Conservation (phyloP, 2,797 vertebrate species). For the Geotrypetes seraphini region DNA sequence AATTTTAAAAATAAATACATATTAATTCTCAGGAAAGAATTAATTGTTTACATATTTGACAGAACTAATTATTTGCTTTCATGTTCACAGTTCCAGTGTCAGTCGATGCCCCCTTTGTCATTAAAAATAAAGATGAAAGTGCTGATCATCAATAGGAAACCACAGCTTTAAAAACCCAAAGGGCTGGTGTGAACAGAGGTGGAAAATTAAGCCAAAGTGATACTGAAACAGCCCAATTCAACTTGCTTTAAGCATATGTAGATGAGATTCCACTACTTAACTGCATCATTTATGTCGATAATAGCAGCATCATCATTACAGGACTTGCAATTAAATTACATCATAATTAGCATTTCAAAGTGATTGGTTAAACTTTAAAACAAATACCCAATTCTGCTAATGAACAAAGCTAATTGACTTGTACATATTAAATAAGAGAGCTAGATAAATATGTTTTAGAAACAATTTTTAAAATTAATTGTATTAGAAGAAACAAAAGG, state of each 20-base stretch:
- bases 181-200: conserved; percentile 93
- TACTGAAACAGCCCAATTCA: conserved; percentile 85
- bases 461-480: conserved; percentile 73
- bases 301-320: conserved; percentile 99
- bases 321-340: conserved; percentile 99
- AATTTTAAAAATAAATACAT: too few species aligned
- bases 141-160: conserved; percentile 87
- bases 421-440: conserved; percentile 96
- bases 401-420: conserved; percentile 96
- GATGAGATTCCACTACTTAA: conserved; percentile 97
- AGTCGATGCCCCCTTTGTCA: conserved; percentile 73
- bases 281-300: conserved; percentile 99
- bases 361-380: conserved; percentile 99
- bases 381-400: conserved; percentile 96
- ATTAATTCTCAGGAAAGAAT: conserved; percentile 43
- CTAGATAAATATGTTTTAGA: conserved; percentile 89
- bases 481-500: conserved; percentile 57
- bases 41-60: conserved; percentile 55
- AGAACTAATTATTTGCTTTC: conserved; percentile 78
- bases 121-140: conserved; percentile 89
- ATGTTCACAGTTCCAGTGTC: conserved; percentile 68
- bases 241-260: conserved; percentile 97
- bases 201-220: conserved; percentile 95
- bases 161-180: conserved; percentile 87
- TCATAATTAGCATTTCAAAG: conserved; percentile 99